Evolutionary conservation across 1,140 invertebrate species (phyloP).

Genomic region (Pteromalus puparum): DNA sequence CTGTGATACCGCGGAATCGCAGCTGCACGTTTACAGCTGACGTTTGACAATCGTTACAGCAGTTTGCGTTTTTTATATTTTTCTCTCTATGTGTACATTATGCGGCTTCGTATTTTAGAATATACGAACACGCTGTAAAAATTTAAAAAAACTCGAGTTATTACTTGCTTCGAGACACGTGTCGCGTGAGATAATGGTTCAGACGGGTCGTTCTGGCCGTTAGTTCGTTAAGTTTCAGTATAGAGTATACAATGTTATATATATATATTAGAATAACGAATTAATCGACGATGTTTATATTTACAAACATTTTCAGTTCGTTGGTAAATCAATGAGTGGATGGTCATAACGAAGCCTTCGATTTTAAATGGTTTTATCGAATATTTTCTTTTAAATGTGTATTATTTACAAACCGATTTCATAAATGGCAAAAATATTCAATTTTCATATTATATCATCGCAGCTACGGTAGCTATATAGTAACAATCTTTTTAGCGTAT

Average conservation of each 20-base stretch:
- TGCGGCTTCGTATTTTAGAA: not conserved
- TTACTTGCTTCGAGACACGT: not conserved
- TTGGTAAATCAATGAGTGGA: not conserved
- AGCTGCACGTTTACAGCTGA: not conserved
- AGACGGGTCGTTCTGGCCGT: not conserved
- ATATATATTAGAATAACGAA: no score
- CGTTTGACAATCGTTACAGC: not conserved
- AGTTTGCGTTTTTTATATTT: not conserved
- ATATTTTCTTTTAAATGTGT: not conserved
- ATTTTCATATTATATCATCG: not conserved
- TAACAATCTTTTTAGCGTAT: not conserved
- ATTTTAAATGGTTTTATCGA: not conserved
- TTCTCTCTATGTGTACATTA: not conserved
- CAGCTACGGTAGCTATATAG: not conserved
- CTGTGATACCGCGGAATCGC: not conserved
- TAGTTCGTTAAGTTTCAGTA: not conserved
- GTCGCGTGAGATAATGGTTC: not conserved
- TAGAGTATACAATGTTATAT: no score
- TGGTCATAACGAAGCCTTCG: not conserved
- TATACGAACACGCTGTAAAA: not conserved
- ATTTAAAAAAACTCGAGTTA: not conserved
- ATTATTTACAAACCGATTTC: not conserved
- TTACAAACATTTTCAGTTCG: not conserved
- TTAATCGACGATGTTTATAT: not conserved
- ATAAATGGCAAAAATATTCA: not conserved